Conservation (phyloP, 2,888 invertebrate species). For the Octonoba sinensis region DNA sequence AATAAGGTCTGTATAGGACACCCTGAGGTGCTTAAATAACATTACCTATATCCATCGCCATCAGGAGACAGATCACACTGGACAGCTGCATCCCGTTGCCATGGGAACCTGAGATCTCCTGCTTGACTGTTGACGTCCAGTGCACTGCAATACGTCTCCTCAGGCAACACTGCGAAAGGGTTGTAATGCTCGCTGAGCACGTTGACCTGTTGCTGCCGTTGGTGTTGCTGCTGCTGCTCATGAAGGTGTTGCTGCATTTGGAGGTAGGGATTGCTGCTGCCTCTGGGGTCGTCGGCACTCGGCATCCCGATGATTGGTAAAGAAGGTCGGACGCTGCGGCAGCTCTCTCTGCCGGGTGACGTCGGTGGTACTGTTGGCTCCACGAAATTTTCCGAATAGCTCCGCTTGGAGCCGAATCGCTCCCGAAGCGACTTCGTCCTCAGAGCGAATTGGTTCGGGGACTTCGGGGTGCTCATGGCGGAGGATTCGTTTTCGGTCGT, state of each 20-base stretch:
- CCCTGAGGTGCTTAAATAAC: too few species aligned
- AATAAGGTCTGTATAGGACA: too few species aligned
- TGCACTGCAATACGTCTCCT: constrained; percentile 67
- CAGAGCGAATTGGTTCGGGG: constrained; percentile 38
- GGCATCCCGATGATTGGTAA: constrained; percentile 35
- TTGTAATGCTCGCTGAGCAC: constrained; percentile 59
- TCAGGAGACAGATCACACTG: constrained; percentile 66
- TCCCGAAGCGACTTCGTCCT: constrained; percentile 68
- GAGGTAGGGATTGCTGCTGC: constrained; percentile 25
- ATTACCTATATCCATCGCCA: constrained; percentile 44
- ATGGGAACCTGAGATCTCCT: constrained; percentile 67
- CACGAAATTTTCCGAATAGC: constrained; percentile 67
- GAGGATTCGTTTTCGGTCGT: not conserved
- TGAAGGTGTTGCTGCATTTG: constrained; percentile 13
- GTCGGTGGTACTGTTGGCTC: constrained; percentile 62
- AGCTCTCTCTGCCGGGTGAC: constrained; percentile 24
- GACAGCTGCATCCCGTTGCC: constrained; percentile 67
- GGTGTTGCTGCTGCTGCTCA: constrained; percentile 20
- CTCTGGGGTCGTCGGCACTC: constrained; percentile 19
- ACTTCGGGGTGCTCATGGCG: constrained; percentile 7
- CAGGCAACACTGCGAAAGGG: constrained; percentile 64
- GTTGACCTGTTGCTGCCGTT: constrained; percentile 4
- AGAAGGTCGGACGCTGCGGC: constrained; percentile 40
- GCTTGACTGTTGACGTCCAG: constrained; percentile 66
- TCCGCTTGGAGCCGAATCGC: constrained; percentile 67